Percentiles rank a stretch among this genome's conserved stretches.
Evolutionary conservation across 2,113 vertebrate genomes (phyloP).

Genomic region (Rhinoptilus africanus): DNA sequence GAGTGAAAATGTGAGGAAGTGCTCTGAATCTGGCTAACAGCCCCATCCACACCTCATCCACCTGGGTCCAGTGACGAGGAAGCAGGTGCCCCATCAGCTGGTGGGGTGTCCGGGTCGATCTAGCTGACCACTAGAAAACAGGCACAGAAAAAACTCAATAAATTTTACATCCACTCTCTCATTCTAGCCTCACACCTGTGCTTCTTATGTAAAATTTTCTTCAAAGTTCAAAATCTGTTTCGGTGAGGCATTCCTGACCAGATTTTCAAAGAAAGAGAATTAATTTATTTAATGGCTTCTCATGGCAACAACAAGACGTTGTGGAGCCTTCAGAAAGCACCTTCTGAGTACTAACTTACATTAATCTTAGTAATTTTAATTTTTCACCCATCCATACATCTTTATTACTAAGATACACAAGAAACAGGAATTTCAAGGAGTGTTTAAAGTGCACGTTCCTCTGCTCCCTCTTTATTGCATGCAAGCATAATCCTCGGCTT

Average conservation of each 20-base stretch:
- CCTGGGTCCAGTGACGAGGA: background rate
- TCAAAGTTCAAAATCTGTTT: background rate
- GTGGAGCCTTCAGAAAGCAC: background rate
- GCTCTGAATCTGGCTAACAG: background rate
- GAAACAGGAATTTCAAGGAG: background rate
- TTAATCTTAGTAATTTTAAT: background rate
- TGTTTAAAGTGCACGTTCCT: background rate
- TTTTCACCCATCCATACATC: background rate
- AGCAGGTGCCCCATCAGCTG: background rate
- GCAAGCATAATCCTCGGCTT: conserved; percentile 27
- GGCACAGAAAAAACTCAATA: background rate
- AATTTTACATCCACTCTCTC: background rate
- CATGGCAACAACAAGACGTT: background rate
- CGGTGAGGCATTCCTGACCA: background rate
- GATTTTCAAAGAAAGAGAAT: background rate
- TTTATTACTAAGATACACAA: background rate
- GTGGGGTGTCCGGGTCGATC: background rate
- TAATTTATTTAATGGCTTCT: background rate
- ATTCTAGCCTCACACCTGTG: background rate
- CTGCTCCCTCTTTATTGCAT: background rate
- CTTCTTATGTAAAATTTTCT: background rate
- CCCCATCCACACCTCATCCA: background rate
- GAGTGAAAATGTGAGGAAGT: background rate
- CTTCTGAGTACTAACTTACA: background rate
- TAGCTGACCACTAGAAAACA: background rate